Base-by-base conservation (phyloP, 1,140 invertebrate genomes). In the Monochamus saltuarius region DNA sequence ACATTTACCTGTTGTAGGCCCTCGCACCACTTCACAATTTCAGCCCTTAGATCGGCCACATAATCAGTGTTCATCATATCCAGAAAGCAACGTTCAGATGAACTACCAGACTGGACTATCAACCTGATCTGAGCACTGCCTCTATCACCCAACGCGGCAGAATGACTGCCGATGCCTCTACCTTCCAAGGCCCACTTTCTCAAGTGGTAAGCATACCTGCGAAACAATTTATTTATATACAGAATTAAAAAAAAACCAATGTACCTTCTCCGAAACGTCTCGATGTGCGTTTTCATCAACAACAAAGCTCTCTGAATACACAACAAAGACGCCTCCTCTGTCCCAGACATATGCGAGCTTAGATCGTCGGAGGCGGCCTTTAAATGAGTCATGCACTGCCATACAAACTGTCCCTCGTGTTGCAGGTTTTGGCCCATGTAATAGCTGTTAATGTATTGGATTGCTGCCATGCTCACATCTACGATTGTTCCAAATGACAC, bases 21-120 rank as follows among this genome's bases (percentile, higher is more conserved):
- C 68, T 92, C 89, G 89, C 90, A 94, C 92, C 94, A 96, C 52
- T 91, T 87, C n/a, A 91, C 89, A 11, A 96, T 90, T 82, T 97
- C 94, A 0, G 95, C 94, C 58, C 94, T 81, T 13, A 97, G 78
- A 77, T 97, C 94, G 0, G 92, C 94, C 4, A 97, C 87, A 65
- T 91, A 87, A 76, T 97, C 93, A 11, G 87, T 87, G 38, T 85
- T 87, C 17, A 89, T 81, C 73, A 97, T 78, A 57, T 89, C 85
- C 19, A 94, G 80, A 14, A 84, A 82, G 39, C 87, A 89, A 69
- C 91, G 86, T 13, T 91, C 88, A 0, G 90, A 87, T 14, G 91
- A 85, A 8, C 92, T 92, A 11, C 91, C 92, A 35, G 92, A 90
- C 74, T 95, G 92, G 17, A 96, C 83, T 6, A 91, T 83, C 7